Base-by-base conservation (phyloP, 1,140 invertebrate species). In the Drosophila sp. region DNA sequence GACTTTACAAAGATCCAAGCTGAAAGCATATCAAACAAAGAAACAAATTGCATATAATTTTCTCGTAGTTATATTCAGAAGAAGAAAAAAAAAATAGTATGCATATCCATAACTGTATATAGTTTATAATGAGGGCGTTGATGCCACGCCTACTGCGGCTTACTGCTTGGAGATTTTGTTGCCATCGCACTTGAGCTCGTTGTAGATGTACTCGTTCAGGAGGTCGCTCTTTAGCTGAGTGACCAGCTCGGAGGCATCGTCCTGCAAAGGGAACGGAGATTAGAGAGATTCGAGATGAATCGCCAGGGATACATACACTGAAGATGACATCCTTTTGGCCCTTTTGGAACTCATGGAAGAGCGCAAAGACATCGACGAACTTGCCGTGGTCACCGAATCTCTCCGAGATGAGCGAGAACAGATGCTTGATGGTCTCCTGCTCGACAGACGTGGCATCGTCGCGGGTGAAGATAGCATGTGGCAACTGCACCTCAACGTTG, bases 361-460 rank as follows among this genome's bases (percentile, higher is more conserved):
- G 45, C 0, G 72, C 70, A 48, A 92, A 92, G 1, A 92, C 91
- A 79, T 92, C 90, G 16, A 86, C 69, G 21, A 83, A 34, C 58
- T 90, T 91, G 63, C 83, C 80, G 0, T 25, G 57, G 25, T 72
- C 75, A 7, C 91, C 91, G 7, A 92, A 92, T 40, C 83, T 81
- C 11, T 82, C 73, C n/a, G 91, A 90, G 27, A 92, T 70, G 14
- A 80, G 56, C 0, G 78, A 51, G 51, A 91, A 92, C 43, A 90
- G 67, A 53, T 92, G 91, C 66, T 83, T 91, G 7, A 91, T 66
- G 9, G 80, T 91, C 21, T 91, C 87, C 67, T 84, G 72, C 51
- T 92, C 86, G 9, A 90, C 78, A 5, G 57, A 6, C 4, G 72
- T 78, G 64, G 76, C 75, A 13, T 73, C 73, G n/a, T 78, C 53